Percentiles rank a stretch among this genome's conserved stretches.
phyloP scores from a whole-genome alignment of 2,888 invertebrate genomes.

The Empis stercorea region DNA sequence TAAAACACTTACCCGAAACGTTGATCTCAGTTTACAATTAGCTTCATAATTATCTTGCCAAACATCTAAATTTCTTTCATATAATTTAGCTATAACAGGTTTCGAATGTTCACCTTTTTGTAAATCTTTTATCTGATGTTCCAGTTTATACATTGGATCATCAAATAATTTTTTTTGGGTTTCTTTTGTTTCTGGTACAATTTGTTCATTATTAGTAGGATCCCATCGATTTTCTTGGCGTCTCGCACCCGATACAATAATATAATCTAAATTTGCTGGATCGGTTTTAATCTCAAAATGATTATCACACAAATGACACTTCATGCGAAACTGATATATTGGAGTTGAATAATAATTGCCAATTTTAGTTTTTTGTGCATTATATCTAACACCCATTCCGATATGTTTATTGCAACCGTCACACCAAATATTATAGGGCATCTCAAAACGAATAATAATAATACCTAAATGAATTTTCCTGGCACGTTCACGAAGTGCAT shows the following conservation, averaged over 20 bases:
- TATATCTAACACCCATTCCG: slow-evolving; percentile 98
- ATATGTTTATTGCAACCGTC: slow-evolving; percentile 96
- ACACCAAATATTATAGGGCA: slow-evolving; percentile 99
- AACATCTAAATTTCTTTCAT: slow-evolving; percentile 61
- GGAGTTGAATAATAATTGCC: slow-evolving; percentile 99
- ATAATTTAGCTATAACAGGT: slow-evolving; percentile 60
- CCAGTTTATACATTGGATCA: slow-evolving; percentile 96
- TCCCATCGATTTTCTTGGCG: slow-evolving; percentile 98
- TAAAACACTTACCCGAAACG: slow-evolving; percentile 58
- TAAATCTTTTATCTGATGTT: slow-evolving; percentile 77
- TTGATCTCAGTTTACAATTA: slow-evolving; percentile 70
- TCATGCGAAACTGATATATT: slow-evolving; percentile 96
- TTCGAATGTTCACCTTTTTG: slow-evolving; percentile 55
- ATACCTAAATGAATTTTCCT: slow-evolving; percentile 93
- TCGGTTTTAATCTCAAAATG: slow-evolving; percentile 97
- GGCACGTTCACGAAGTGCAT: slow-evolving; percentile 91
- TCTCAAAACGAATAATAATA: slow-evolving; percentile 72
- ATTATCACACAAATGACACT: slow-evolving; percentile 92
- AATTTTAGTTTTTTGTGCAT: slow-evolving; percentile 81
- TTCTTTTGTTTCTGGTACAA: slow-evolving; percentile 84
- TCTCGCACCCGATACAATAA: slow-evolving; percentile 85
- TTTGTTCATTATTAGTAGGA: slow-evolving; percentile 87
- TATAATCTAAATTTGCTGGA: slow-evolving; percentile 94
- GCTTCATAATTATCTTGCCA: slow-evolving; percentile 91
- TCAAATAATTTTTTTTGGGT: slow-evolving; percentile 78